Evolutionary conservation across 2,888 invertebrate species (phyloP).

Genomic region (Flexamia atlantica): DNA sequence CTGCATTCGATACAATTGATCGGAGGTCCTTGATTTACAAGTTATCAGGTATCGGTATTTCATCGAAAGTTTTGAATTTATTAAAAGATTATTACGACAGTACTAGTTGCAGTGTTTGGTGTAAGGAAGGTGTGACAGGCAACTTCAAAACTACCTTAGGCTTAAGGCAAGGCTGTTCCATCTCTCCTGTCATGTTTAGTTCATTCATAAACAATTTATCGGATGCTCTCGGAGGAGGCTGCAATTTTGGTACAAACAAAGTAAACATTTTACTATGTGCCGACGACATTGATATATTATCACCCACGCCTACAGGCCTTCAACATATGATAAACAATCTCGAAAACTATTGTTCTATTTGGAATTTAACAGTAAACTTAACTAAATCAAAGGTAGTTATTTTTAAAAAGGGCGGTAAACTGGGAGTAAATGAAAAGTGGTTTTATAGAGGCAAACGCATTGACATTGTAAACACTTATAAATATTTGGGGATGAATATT

Average conservation of each 20-base stretch:
- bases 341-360: conserved; percentile 64
- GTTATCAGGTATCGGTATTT: conserved; percentile 59
- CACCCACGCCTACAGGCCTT: conserved; percentile 58
- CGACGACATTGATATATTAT: conserved; percentile 66
- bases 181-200: conserved; percentile 58
- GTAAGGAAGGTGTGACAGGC: conserved; percentile 55
- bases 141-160: conserved; percentile 59
- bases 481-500: conserved; percentile 28
- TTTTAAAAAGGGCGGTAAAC: conserved; percentile 60
- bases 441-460: background rate
- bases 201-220: conserved; percentile 61
- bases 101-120: conserved; percentile 59
- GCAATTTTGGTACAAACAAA: conserved; percentile 54
- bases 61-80: conserved; percentile 62
- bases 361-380: conserved; percentile 66
- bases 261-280: conserved; percentile 66
- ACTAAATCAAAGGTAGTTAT: conserved; percentile 68
- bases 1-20: conserved; percentile 66
- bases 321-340: conserved; percentile 64
- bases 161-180: conserved; percentile 66
- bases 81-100: conserved; percentile 43
- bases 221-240: conserved; percentile 35
- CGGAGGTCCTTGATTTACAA: conserved; percentile 63
- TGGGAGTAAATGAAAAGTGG: conserved; percentile 23
- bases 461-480: conserved; percentile 20